Base-by-base conservation (phyloP, 2,888 invertebrate species). In the Zygothrica quintamaculata region DNA sequence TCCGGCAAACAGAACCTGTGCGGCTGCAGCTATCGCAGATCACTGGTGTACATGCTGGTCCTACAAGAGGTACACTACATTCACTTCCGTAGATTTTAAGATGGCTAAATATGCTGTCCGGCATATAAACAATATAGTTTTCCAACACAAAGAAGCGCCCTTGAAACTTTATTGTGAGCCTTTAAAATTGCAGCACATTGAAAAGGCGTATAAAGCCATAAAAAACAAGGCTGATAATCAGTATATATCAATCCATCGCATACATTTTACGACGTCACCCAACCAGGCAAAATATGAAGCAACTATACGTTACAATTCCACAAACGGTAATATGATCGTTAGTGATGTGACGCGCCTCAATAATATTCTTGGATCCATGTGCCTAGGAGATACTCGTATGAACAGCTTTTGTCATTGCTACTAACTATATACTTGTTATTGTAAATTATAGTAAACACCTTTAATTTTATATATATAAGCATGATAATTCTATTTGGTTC, bases 1-100 rank as follows among this genome's bases (percentile, higher is more conserved):
- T 1, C 92, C 80, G 89, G 58, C 47, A 34, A 70, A 68, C 29
- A 67, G 85, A 3, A 64, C 34, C 0, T 85, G 85, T 18, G 36
- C 33, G 7, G 59, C 74, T 29, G 77, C 64, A 0, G 77, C 74
- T 16, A 85, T 85, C 18, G 15, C 52, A 0, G 71, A 72, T 5
- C 43, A 68, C 5, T 74, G 71, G 69, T 86, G 85, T 43, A 72
- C 74, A 5, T 85, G 84, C 46, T 92, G 93, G 43, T 93, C 93
- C 13, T 93, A 65, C 15, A 1, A 5, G 0, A 26, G 11, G 1
- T 33, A 47, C 26, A 12, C 1, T 1, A 9, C 1, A 1, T 25
- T 12, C 4, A 11, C 39, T 5, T 0, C 7, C 1, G 9, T 18
- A 1, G 26, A 50, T 9, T 7, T 12, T 1, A 6, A 5, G 2